These are phyloP conservation scores for Callyntrura guangdongensis DNA, from an alignment of 2,888 invertebrate species.

Conservation along the genomic window DNA sequence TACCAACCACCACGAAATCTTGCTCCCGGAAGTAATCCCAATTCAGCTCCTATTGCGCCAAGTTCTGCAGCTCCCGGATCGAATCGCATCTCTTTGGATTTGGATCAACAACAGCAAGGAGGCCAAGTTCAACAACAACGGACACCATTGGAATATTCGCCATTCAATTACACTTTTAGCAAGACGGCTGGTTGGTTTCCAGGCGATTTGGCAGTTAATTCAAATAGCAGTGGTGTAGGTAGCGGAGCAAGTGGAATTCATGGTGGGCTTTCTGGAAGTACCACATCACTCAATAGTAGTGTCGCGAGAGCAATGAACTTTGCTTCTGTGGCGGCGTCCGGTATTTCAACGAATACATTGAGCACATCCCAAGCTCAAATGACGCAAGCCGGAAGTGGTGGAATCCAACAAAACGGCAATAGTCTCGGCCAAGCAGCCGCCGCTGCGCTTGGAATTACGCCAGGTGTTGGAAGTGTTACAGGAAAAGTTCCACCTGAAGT, in stretches of 20 bases:
- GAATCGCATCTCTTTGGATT: slow-evolving; percentile 3
- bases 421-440: slow-evolving; percentile 55
- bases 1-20: slow-evolving; percentile 75
- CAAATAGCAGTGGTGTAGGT: slow-evolving; percentile 48
- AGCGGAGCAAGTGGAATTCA: slow-evolving; percentile 2
- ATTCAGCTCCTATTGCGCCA: slow-evolving; percentile 50
- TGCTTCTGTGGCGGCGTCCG: slow-evolving; percentile 90
- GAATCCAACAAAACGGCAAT: slow-evolving; percentile 75
- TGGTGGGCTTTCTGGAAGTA: slow-evolving; percentile 73
- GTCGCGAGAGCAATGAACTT: slow-evolving; percentile 88
- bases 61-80: slow-evolving; percentile 30
- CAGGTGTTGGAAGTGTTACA: slow-evolving; percentile 27
- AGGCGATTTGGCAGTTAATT: slow-evolving; percentile 80
- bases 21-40: slow-evolving; percentile 77
- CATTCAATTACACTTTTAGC: slow-evolving; percentile 93
- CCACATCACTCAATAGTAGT: slow-evolving; percentile 69
- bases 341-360: slow-evolving; percentile 86
- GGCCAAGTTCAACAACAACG: slow-evolving; percentile 43
- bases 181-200: slow-evolving; percentile 86
- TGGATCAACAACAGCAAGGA: slow-evolving; percentile 30
- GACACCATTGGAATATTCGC: slow-evolving; percentile 92
- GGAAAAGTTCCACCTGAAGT: slow-evolving; percentile 70
- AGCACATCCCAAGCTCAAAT: slow-evolving; percentile 83
- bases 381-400: slow-evolving; percentile 76
- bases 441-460: slow-evolving; percentile 58